A percentile compares a stretch with the other conserved stretches of the same genome.
Conservation (phyloP, 2,888 invertebrate genomes). For the Autographa pulchrina region DNA sequence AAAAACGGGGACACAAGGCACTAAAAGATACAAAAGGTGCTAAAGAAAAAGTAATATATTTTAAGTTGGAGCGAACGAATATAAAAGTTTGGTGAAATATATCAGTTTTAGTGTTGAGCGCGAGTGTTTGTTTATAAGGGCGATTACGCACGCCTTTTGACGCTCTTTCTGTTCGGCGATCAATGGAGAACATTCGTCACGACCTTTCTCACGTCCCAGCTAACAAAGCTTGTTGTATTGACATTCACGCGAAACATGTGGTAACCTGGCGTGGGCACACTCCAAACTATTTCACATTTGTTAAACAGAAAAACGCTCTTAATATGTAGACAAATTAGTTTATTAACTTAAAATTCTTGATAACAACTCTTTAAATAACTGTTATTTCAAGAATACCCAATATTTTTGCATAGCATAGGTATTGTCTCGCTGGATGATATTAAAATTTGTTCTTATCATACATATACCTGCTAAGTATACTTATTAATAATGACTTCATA, state of each 20-base stretch:
- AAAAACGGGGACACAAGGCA: constrained; percentile 88
- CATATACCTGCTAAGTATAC: too few species aligned
- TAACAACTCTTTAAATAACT: too few species aligned
- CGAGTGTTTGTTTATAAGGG: constrained; percentile 86
- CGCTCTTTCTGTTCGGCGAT: constrained; percentile 63
- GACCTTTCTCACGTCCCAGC: constrained; percentile 68
- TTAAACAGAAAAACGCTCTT: constrained; percentile 28
- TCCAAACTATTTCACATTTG: constrained; percentile 20
- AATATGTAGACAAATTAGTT: too few species aligned
- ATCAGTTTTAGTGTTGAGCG: constrained; percentile 86
- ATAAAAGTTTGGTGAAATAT: constrained; percentile 89
- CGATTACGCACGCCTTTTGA: constrained; percentile 85
- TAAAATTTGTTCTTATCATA: too few species aligned
- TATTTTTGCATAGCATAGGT: too few species aligned
- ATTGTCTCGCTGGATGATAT: too few species aligned
- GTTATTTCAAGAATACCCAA: too few species aligned
- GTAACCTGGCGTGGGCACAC: constrained; percentile 35
- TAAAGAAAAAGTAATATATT: constrained; percentile 89
- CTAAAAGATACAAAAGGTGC: constrained; percentile 89
- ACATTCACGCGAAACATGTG: constrained; percentile 34
- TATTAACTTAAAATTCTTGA: too few species aligned
- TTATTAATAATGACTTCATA: too few species aligned
- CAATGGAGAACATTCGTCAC: constrained; percentile 72
- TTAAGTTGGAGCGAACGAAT: constrained; percentile 86
- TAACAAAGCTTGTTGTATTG: constrained; percentile 40